Evolutionary conservation across 2,113 vertebrate species (phyloP).

Genomic region (Ptilorrhoa leucosticta): DNA sequence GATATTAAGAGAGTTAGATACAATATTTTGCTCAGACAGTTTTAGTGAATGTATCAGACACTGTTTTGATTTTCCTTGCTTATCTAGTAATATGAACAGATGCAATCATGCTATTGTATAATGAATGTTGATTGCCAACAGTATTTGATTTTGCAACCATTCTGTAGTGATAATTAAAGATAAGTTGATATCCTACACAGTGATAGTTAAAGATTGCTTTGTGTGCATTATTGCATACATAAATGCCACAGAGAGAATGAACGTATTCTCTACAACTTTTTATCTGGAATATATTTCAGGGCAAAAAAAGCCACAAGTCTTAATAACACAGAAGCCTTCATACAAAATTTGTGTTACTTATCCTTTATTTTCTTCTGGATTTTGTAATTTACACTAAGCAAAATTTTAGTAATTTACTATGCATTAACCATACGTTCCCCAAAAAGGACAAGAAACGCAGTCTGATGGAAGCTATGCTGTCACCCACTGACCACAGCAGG

Average conservation of each 20-base stretch:
- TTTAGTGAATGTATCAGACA: slow-evolving; percentile 74
- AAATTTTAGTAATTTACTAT: not conserved
- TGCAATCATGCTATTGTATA: slow-evolving; percentile 78
- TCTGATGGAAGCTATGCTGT: not conserved
- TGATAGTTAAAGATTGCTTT: slow-evolving; percentile 75
- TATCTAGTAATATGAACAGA: slow-evolving; percentile 81
- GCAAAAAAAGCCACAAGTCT: not conserved
- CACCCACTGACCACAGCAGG: not conserved
- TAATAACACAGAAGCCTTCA: not conserved
- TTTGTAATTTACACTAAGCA: not conserved
- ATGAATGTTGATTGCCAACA: slow-evolving; percentile 79
- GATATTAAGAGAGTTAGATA: slow-evolving; percentile 76
- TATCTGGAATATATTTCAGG: slow-evolving; percentile 15
- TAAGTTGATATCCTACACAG: slow-evolving; percentile 71
- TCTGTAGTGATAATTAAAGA: slow-evolving; percentile 78
- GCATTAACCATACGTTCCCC: not conserved
- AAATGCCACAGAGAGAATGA: slow-evolving; percentile 47
- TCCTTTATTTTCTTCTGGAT: not conserved
- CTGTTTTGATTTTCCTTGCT: slow-evolving; percentile 76
- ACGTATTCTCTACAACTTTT: slow-evolving; percentile 28
- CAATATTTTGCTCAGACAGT: slow-evolving; percentile 78
- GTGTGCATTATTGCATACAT: slow-evolving; percentile 58
- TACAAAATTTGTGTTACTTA: not conserved
- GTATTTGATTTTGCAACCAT: slow-evolving; percentile 76
- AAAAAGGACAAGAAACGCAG: not conserved